Conservation (phyloP, 2,888 invertebrate species). For the Synergus laeviventris region DNA sequence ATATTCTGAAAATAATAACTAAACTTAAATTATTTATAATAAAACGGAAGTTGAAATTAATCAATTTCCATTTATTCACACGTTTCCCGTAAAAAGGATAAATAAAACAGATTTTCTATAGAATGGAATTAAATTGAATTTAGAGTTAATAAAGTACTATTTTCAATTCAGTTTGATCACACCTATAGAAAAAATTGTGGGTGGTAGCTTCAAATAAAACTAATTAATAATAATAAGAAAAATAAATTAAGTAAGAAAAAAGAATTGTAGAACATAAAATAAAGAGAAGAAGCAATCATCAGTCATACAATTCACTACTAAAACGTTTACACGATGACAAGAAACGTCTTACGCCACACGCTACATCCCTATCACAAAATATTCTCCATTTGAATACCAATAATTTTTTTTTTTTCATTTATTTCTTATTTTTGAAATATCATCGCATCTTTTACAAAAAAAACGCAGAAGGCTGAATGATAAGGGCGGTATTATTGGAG, state of each 20-base stretch:
- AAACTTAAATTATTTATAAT: conserved; percentile 35
- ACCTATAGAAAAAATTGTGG: conserved; percentile 38
- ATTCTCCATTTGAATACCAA: conserved; percentile 76
- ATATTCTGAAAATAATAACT: conserved; percentile 34
- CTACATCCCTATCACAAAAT: conserved; percentile 62
- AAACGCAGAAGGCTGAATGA: conserved; percentile 54
- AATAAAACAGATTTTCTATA: conserved; percentile 17
- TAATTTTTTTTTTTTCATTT: conserved; percentile 65
- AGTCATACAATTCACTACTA: conserved; percentile 56
- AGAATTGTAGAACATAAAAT: conserved; percentile 50
- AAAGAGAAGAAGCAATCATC: conserved; percentile 56
- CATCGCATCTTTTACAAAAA: conserved; percentile 26
- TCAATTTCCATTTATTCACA: background rate
- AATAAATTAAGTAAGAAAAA: conserved; percentile 45
- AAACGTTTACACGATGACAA: conserved; percentile 48
- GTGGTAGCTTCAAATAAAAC: conserved; percentile 43
- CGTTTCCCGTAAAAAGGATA: background rate
- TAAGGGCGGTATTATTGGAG: conserved; percentile 67
- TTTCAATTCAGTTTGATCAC: conserved; percentile 12
- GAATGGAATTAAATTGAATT: background rate
- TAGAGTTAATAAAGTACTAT: background rate
- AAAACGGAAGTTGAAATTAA: background rate
- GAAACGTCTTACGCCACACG: conserved; percentile 60
- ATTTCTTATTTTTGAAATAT: conserved; percentile 49
- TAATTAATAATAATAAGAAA: conserved; percentile 6